These are phyloP conservation scores for Periparus ater DNA, from an alignment of 2,797 vertebrate genomes.

Conservation along the genomic window DNA sequence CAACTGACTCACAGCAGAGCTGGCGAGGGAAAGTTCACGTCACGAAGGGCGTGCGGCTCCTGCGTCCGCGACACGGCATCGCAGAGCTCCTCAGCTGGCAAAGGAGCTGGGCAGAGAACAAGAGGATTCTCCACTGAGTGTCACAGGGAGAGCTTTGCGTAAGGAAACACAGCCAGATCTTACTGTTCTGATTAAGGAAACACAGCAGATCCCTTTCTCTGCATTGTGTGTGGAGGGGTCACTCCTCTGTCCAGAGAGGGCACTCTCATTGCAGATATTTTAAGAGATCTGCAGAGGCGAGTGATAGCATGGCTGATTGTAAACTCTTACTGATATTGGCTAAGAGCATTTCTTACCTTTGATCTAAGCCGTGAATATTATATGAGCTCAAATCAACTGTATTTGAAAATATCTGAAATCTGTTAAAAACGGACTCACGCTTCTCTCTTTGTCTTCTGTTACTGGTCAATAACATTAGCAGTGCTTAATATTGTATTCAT, in stretches of 20 bases:
- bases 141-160: neutral
- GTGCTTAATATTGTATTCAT: neutral
- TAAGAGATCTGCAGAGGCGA: neutral
- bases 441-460: neutral
- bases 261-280: constrained; percentile 34
- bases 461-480: neutral
- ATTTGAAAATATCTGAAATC: neutral
- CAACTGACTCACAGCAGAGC: constrained; percentile 24
- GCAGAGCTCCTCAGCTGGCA: neutral
- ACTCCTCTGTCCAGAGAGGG: constrained; percentile 32
- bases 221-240: neutral
- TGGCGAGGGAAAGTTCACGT: neutral
- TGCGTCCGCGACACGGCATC: rapidly evolving
- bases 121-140: neutral
- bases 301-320: neutral
- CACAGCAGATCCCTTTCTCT: neutral
- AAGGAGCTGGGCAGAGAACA: neutral
- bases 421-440: neutral
- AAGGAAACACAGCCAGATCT: neutral
- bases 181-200: rapidly evolving
- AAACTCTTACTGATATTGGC: neutral
- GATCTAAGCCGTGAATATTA: neutral
- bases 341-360: neutral
- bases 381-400: neutral
- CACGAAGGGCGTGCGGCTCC: neutral